These are phyloP conservation scores for Smutsia temminckii DNA, from an alignment of 2,797 vertebrate genomes.

Conservation along the genomic window DNA sequence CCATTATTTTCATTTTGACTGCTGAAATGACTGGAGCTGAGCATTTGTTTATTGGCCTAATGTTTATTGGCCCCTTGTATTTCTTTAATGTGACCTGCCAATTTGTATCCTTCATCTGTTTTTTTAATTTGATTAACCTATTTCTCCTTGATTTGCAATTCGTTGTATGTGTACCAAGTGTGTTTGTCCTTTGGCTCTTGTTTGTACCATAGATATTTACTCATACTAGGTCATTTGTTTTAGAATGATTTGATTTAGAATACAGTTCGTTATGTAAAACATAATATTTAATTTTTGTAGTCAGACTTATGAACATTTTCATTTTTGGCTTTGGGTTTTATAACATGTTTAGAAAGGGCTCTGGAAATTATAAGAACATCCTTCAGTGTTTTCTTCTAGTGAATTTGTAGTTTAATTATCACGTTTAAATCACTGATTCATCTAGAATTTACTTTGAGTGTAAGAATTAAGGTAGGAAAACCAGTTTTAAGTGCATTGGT, in stretches of 20 bases:
- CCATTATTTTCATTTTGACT: background rate
- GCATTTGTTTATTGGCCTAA: background rate
- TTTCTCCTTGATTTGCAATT: background rate
- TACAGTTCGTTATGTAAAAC: background rate
- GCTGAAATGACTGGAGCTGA: background rate
- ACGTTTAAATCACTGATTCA: background rate
- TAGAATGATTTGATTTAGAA: background rate
- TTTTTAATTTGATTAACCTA: background rate
- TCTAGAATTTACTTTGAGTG: background rate
- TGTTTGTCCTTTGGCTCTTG: background rate
- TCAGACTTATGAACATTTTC: slow-evolving; percentile 29
- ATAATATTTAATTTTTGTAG: slow-evolving; percentile 43
- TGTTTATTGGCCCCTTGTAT: background rate
- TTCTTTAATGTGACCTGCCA: background rate
- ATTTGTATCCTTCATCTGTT: background rate
- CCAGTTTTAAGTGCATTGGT: background rate
- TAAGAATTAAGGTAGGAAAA: background rate
- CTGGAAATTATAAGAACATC: slow-evolving; percentile 7
- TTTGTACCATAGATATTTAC: background rate
- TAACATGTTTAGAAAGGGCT: background rate
- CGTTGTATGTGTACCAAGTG: background rate
- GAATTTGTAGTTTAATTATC: slow-evolving; percentile 6
- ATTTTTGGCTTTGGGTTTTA: slow-evolving; percentile 14
- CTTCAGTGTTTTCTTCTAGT: background rate
- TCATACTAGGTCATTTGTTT: background rate